phyloP scores from a whole-genome alignment of 1,140 invertebrate genomes.

The Aphis craccivora region DNA sequence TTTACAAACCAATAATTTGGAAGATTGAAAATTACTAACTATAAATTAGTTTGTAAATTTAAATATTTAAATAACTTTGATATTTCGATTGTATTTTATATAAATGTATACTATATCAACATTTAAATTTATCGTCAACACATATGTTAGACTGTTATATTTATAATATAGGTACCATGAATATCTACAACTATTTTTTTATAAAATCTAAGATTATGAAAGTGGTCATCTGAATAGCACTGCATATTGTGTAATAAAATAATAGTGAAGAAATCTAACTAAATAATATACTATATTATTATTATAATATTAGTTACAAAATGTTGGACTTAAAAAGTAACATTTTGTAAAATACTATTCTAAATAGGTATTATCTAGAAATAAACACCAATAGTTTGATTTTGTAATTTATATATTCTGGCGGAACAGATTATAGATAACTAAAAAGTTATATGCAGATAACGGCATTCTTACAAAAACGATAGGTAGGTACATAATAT shows the following conservation, averaged over 20 bases:
- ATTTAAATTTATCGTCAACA: not conserved
- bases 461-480: slow-evolving; percentile 40
- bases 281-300: not conserved
- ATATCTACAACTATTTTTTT: too few relatives aligned
- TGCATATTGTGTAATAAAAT: too few relatives aligned
- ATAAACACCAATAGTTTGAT: not conserved
- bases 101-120: not conserved
- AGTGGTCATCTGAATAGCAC: too few relatives aligned
- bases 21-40: too few relatives aligned
- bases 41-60: too few relatives aligned
- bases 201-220: too few relatives aligned
- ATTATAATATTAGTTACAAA: not conserved
- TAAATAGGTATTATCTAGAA: not conserved
- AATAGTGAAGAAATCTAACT: too few relatives aligned
- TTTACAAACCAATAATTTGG: too few relatives aligned
- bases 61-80: not conserved
- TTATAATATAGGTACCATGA: too few relatives aligned
- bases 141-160: too few relatives aligned
- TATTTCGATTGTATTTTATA: not conserved
- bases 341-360: not conserved
- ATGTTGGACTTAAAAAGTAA: not conserved
- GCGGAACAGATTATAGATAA: slow-evolving; percentile 4
- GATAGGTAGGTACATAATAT: not conserved
- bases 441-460: not conserved
- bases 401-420: slow-evolving; percentile 9